Conservation (phyloP, 2,888 invertebrate species). For the Yponomeuta evonymella region DNA sequence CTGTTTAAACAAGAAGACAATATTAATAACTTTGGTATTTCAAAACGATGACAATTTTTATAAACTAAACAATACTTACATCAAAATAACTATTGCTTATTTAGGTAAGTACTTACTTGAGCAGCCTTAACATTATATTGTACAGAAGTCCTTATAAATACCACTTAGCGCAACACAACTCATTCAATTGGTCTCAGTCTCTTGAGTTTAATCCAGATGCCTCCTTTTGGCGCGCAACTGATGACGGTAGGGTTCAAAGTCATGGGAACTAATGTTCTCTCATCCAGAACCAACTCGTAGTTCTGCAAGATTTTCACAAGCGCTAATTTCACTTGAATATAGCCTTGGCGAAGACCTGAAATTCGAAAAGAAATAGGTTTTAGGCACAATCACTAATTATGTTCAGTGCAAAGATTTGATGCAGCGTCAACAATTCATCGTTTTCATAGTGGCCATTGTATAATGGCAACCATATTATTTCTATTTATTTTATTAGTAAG, state of each 20-base stretch:
- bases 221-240: conserved; percentile 53
- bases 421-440: neutral
- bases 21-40: neutral
- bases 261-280: conserved; percentile 51
- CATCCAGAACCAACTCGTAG: conserved; percentile 49
- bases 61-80: neutral
- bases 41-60: neutral
- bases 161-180: neutral
- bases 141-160: neutral
- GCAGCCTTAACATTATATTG: neutral
- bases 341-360: conserved; percentile 64
- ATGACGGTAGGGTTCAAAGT: conserved; percentile 49
- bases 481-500: neutral
- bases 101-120: neutral
- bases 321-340: conserved; percentile 65
- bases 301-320: conserved; percentile 54
- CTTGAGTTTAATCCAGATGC: conserved; percentile 56
- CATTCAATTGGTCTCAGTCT: conserved; percentile 26
- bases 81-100: neutral
- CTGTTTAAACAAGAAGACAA: neutral
- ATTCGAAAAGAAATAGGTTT: conserved; percentile 23
- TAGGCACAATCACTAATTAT: neutral
- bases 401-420: neutral
- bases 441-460: neutral
- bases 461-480: neutral